A percentile compares a stretch with the other conserved stretches of the same genome.
Conservation (phyloP, 2,797 vertebrate species). For the Notoglanidium macrostoma region DNA sequence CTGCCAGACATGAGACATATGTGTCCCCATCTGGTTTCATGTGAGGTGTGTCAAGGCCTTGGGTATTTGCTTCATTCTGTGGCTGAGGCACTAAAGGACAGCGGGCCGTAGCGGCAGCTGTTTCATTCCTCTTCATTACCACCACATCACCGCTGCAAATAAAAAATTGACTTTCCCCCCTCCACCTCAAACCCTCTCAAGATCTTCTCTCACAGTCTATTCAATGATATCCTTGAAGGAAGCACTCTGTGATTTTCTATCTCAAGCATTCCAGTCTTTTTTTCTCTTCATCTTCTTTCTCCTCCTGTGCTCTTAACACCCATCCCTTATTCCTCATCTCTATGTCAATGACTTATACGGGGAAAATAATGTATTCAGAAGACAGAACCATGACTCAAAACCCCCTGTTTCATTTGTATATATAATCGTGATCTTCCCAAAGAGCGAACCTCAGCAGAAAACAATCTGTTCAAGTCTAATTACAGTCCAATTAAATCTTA, state of each 20-base stretch:
- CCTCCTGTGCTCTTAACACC: slow-evolving; percentile 40
- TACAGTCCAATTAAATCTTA: slow-evolving; percentile 28
- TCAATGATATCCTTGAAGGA: slow-evolving; percentile 44
- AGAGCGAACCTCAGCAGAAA: slow-evolving; percentile 26
- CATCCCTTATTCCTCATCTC: slow-evolving; percentile 53
- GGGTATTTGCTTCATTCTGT: slow-evolving; percentile 34
- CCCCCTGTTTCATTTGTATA: slow-evolving; percentile 30
- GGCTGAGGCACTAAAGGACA: slow-evolving; percentile 34
- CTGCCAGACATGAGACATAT: slow-evolving; percentile 62
- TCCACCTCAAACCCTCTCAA: slow-evolving; percentile 30
- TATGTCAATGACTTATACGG: slow-evolving; percentile 51
- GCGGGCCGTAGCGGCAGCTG: slow-evolving; percentile 52
- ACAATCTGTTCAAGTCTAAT: slow-evolving; percentile 17
- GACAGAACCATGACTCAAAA: slow-evolving; percentile 43
- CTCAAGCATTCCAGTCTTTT: slow-evolving; percentile 21
- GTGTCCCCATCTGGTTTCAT: slow-evolving; percentile 62
- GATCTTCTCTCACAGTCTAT: slow-evolving; percentile 34
- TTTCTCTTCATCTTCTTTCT: slow-evolving; percentile 27
- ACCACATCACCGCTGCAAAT: slow-evolving; percentile 56
- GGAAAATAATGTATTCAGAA: slow-evolving; percentile 52
- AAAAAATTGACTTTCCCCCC: slow-evolving; percentile 51
- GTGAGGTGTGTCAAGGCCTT: slow-evolving; percentile 47
- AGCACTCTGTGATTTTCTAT: slow-evolving; percentile 18
- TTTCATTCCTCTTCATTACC: slow-evolving; percentile 60
- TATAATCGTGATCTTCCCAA: slow-evolving; percentile 20